These are phyloP conservation scores for Spheniscus humboldti DNA, from an alignment of 2,797 vertebrate genomes.

Conservation along the genomic window DNA sequence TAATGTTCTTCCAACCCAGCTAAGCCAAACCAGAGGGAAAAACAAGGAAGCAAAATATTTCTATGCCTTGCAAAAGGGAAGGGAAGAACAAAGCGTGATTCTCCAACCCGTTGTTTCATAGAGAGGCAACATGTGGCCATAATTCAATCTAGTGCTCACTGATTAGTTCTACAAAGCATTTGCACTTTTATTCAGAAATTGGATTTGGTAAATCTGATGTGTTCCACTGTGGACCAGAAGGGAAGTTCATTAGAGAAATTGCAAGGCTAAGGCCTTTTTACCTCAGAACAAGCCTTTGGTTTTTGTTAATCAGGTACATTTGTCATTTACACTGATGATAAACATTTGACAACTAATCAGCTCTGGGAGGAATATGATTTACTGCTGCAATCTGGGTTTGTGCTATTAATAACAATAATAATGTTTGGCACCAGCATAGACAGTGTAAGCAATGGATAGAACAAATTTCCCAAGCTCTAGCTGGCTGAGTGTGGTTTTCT, in stretches of 20 bases:
- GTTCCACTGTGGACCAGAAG: not conserved
- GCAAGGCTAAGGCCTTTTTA: not conserved
- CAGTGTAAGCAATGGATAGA: not conserved
- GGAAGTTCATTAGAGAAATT: constrained; percentile 33
- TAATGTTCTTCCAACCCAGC: not conserved
- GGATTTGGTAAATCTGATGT: not conserved
- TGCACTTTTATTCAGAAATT: constrained; percentile 7
- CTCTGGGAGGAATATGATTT: constrained; percentile 25
- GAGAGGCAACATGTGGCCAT: not conserved
- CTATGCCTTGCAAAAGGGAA: not conserved
- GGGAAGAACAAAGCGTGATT: not conserved
- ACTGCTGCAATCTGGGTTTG: constrained; percentile 4
- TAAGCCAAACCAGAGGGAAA: not conserved
- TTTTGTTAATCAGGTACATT: constrained; percentile 41
- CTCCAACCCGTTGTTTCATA: not conserved
- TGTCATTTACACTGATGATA: constrained; percentile 18
- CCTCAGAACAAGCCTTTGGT: not conserved
- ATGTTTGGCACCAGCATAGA: not conserved
- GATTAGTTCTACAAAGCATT: not conserved
- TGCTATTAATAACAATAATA: constrained; percentile 33
- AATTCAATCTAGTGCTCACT: not conserved
- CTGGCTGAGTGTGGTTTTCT: not conserved
- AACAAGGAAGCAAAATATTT: not conserved
- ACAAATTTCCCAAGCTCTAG: not conserved
- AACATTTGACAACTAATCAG: constrained; percentile 38